These are phyloP conservation scores for Aporophyla lueneburgensis DNA, from an alignment of 2,888 invertebrate genomes.

Conservation along the genomic window DNA sequence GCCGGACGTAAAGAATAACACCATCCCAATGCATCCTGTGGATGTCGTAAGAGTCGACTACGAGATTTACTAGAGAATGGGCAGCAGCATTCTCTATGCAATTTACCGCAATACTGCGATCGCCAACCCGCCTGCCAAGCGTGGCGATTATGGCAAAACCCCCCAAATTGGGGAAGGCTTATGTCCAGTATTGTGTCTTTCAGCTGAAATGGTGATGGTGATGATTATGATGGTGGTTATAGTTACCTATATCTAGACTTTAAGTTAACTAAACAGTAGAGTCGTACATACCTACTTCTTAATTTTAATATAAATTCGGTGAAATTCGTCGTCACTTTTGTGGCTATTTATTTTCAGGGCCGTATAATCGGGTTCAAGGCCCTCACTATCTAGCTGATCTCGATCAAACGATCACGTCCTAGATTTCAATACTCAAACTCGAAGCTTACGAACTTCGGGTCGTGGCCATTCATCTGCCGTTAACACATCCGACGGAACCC, in stretches of 20 bases:
- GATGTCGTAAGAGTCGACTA: too few species aligned
- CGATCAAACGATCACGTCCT: slow-evolving; percentile 18
- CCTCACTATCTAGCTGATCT: background rate
- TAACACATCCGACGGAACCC: slow-evolving; percentile 77
- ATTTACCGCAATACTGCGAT: too few species aligned
- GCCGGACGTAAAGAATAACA: too few species aligned
- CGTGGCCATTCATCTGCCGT: slow-evolving; percentile 64
- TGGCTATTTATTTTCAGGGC: background rate
- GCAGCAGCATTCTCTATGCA: too few species aligned
- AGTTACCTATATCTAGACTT: too few species aligned
- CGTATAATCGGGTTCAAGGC: slow-evolving; percentile 6
- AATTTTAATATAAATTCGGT: background rate
- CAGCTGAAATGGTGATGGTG: too few species aligned
- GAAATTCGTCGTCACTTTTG: background rate
- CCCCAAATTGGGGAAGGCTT: too few species aligned
- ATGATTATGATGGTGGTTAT: background rate
- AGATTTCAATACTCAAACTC: slow-evolving; percentile 58
- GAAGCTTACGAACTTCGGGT: slow-evolving; percentile 53
- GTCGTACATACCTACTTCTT: background rate
- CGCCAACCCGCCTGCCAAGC: too few species aligned
- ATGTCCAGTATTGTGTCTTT: too few species aligned
- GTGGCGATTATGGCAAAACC: too few species aligned
- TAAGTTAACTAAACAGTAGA: background rate
- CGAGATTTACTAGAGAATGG: too few species aligned
- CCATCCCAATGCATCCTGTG: too few species aligned